phyloP scores from a whole-genome alignment of 2,113 vertebrate species.

The Agapornis roseicollis region DNA sequence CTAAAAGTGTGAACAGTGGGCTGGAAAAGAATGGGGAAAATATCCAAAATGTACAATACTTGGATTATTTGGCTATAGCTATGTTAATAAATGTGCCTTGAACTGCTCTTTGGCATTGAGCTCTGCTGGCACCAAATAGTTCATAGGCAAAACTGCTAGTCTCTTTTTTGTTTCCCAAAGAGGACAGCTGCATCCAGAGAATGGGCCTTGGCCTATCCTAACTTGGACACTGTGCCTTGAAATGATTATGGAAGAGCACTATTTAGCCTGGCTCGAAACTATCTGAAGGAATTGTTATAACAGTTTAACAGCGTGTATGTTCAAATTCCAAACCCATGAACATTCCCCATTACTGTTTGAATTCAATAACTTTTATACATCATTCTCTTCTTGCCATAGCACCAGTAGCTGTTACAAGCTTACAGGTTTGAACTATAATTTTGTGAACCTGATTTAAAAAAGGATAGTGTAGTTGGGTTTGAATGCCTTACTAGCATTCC shows the following conservation, averaged over 20 bases:
- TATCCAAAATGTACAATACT: background rate
- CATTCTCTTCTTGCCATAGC: background rate
- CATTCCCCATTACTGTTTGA: background rate
- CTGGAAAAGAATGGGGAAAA: background rate
- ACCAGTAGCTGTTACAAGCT: background rate
- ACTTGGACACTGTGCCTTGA: background rate
- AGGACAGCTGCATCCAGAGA: background rate
- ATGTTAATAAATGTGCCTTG: background rate
- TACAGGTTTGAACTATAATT: background rate
- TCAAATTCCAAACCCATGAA: background rate
- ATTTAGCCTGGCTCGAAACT: background rate
- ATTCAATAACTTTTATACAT: background rate
- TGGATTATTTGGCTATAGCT: conserved; percentile 4
- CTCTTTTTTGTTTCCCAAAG: background rate
- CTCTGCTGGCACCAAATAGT: background rate
- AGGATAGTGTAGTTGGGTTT: background rate
- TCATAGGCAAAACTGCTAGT: background rate
- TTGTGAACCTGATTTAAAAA: background rate
- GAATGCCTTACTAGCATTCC: background rate
- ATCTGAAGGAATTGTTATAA: background rate
- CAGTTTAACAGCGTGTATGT: background rate
- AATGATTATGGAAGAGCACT: background rate
- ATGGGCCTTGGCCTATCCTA: background rate
- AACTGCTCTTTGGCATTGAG: background rate
- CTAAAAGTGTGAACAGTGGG: background rate